phyloP scores from a whole-genome alignment of 1,140 invertebrate species.

The Meteorus sp. region DNA sequence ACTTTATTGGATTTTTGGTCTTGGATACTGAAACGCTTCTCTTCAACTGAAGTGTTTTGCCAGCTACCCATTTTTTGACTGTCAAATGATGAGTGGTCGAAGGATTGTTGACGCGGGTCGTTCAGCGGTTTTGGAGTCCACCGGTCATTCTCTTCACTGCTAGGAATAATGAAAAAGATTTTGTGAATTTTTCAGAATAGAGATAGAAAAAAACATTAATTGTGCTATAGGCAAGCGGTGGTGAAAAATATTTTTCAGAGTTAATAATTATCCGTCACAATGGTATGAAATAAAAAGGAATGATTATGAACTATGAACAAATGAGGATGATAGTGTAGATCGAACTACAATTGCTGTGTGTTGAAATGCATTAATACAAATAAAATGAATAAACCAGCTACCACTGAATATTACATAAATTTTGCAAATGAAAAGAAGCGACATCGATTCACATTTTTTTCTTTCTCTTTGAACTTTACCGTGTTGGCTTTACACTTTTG shows the following conservation, averaged over 20 bases:
- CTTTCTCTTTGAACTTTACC: slow-evolving; percentile 33
- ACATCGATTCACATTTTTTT: slow-evolving; percentile 13
- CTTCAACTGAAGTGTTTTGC: slow-evolving; percentile 42
- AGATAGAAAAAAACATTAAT: no score
- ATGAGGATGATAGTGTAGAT: no score
- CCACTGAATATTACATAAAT: not conserved
- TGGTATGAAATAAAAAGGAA: no score
- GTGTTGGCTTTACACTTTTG: slow-evolving; percentile 34
- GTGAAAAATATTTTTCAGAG: no score
- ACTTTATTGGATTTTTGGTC: slow-evolving; percentile 29
- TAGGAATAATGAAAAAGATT: slow-evolving; percentile 7
- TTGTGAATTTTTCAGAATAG: not conserved
- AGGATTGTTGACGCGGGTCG: slow-evolving; percentile 17
- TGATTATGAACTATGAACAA: no score
- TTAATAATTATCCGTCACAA: no score
- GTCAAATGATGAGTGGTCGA: not conserved
- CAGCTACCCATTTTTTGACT: not conserved
- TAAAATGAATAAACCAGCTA: not conserved
- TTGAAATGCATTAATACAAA: not conserved
- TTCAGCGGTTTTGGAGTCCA: slow-evolving; percentile 25
- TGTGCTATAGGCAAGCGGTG: no score
- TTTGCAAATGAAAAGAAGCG: not conserved
- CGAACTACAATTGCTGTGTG: no score
- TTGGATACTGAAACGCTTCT: slow-evolving; percentile 36
- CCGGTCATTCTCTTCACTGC: slow-evolving; percentile 30